Percentiles rank a stretch among this genome's conserved stretches.
These are phyloP conservation scores for Capitulum mitella DNA, from an alignment of 2,888 invertebrate genomes.

Conservation along the genomic window DNA sequence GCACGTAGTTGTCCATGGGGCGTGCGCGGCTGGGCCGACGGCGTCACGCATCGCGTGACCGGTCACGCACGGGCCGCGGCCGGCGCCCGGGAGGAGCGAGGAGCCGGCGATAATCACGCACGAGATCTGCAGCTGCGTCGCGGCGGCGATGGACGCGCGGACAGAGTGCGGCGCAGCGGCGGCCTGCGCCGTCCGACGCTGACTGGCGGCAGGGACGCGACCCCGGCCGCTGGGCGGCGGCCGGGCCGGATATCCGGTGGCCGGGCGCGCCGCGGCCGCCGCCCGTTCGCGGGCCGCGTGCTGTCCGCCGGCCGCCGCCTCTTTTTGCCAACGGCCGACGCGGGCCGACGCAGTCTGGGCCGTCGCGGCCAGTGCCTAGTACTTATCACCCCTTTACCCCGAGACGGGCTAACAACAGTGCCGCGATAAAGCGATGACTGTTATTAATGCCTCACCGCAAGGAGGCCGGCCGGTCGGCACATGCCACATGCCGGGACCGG, in stretches of 20 bases:
- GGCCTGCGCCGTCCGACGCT: neutral
- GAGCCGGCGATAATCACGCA: neutral
- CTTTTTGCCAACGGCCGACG: neutral
- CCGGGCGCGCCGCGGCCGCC: neutral
- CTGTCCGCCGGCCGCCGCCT: neutral
- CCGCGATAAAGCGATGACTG: neutral
- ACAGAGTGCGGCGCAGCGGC: neutral
- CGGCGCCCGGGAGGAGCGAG: neutral
- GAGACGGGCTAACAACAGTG: neutral
- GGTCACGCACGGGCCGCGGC: neutral
- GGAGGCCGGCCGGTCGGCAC: neutral
- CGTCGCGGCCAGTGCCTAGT: neutral
- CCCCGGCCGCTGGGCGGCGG: neutral
- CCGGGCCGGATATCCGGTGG: conserved; percentile 7
- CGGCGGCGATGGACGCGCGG: neutral
- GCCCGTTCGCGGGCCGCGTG: neutral
- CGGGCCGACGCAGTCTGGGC: too few species aligned
- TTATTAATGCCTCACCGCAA: conserved; percentile 4
- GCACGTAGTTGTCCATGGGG: conserved; percentile 22
- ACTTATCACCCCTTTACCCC: neutral
- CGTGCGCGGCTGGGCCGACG: neutral
- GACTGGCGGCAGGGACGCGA: neutral
- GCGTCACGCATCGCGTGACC: neutral
- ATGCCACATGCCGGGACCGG: neutral
- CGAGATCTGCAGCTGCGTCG: neutral